Percentiles rank a stretch among this genome's conserved stretches.
Evolutionary conservation across 2,113 vertebrate species (phyloP).

Genomic region (Jaculus jaculus): DNA sequence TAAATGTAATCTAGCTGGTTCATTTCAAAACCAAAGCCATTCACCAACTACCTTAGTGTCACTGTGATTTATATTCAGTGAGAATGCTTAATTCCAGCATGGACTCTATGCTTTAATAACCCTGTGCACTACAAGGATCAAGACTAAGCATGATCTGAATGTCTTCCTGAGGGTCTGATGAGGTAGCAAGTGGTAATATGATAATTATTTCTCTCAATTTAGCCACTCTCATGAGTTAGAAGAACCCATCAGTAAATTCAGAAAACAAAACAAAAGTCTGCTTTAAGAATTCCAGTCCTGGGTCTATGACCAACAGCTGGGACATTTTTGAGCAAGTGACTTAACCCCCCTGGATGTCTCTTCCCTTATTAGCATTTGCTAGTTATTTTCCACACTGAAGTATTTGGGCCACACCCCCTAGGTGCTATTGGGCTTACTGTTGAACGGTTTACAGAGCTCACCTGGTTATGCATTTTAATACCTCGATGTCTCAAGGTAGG

Average conservation of each 20-base stretch:
- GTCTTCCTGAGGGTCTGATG: slow-evolving; percentile 7
- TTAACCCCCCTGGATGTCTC: background rate
- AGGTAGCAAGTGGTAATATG: background rate
- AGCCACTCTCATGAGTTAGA: background rate
- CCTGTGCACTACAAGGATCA: background rate
- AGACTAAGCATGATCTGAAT: background rate
- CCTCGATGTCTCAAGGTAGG: background rate
- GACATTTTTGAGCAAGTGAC: slow-evolving; percentile 1
- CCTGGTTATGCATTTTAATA: background rate
- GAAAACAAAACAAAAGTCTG: background rate
- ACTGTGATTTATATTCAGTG: slow-evolving; percentile 26
- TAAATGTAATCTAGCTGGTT: background rate
- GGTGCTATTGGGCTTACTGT: background rate
- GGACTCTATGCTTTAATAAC: background rate
- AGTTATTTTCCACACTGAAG: background rate
- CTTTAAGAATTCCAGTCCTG: background rate
- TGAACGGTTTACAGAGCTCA: background rate
- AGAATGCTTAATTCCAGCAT: background rate
- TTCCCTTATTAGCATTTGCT: background rate
- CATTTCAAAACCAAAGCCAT: slow-evolving; percentile 32
- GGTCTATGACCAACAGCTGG: background rate
- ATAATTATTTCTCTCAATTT: background rate
- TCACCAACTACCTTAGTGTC: slow-evolving; percentile 36
- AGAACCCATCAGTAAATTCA: background rate
- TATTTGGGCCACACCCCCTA: background rate